A percentile compares a stretch with the other conserved stretches of the same genome.
Conservation (phyloP, 2,888 invertebrate species). For the Electrophaes corylata region DNA sequence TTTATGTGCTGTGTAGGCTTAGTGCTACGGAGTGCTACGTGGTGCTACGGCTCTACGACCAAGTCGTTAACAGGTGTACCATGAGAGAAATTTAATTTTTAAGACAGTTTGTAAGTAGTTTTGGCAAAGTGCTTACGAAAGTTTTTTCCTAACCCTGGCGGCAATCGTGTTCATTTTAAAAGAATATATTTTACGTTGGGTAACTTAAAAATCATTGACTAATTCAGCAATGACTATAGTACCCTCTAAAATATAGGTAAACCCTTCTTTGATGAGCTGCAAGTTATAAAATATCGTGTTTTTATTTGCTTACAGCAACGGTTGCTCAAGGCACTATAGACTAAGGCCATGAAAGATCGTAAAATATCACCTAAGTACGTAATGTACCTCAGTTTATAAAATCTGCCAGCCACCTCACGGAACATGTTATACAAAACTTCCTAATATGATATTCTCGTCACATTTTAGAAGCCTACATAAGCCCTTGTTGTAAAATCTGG, state of each 20-base stretch:
- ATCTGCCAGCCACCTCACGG: neutral
- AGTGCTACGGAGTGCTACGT: conserved; percentile 37
- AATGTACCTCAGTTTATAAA: no score
- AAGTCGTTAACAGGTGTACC: conserved; percentile 24
- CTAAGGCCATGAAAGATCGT: no score
- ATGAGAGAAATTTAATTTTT: conserved; percentile 15
- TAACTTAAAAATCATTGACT: no score
- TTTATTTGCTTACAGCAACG: no score
- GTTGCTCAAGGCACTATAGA: no score
- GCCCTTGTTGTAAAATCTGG: conserved; percentile 47
- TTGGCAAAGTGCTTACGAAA: neutral
- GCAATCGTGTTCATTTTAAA: no score
- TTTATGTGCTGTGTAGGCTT: conserved; percentile 38
- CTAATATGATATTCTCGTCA: conserved; percentile 8
- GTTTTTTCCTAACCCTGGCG: neutral
- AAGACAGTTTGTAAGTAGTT: conserved; percentile 1
- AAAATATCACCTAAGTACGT: no score
- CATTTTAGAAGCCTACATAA: conserved; percentile 34
- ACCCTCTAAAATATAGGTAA: no score
- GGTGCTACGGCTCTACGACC: conserved; percentile 30
- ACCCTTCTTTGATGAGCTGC: no score
- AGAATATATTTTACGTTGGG: no score
- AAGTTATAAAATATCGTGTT: no score
- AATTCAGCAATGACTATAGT: no score
- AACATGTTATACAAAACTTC: conserved; percentile 6